Base-by-base conservation (phyloP, 2,797 vertebrate species). In the Anabas testudineus region DNA sequence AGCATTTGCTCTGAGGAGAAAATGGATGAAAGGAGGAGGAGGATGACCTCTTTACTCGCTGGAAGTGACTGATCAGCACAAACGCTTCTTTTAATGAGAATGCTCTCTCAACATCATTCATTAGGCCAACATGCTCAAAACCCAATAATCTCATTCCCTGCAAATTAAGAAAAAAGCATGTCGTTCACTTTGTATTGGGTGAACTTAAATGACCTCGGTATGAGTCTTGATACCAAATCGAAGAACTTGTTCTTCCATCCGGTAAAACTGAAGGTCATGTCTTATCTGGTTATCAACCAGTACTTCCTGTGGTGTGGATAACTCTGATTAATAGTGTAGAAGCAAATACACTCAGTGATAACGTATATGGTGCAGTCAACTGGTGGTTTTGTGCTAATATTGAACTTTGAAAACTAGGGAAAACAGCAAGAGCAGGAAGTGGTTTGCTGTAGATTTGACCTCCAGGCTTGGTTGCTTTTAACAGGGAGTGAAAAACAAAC, bases 51-150 rank as follows among this genome's bases (percentile, higher is more conserved):
- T 80, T 87, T 88, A 80, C 75, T 88, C 66, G n/a, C 74, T 79
- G 78, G 74, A 93, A 92, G 82, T 86, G 71, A 92, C 88, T 91
- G 84, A 91, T 93, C 90, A 91, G 92, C 90, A 89, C 74, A 85
- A 78, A 69, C 65, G 73, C 76, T 64, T 75, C 14, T 67, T 87
- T 83, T 83, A 81, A 83, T 77, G n/a, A 41, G 57, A 71, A 66
- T 58, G 51, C 80, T 81, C 67, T 51, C 60, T 74, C 67, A 68
- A 74, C 51, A 74, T 72, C 67, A 78, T 78, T 82, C 43, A 43
- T 81, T 58, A 55, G 69, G 64, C 62, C 55, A 79, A 26, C 48
- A 24, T 69, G 69, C 72, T 76, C 21, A 70, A 65, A 82, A 80
- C 70, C 36, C 15, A 54, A 53, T 45, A 47, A n/a, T 32, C 14